Base-by-base conservation (phyloP, 2,888 invertebrate species). In the Hirtodrosophila cameraria region DNA sequence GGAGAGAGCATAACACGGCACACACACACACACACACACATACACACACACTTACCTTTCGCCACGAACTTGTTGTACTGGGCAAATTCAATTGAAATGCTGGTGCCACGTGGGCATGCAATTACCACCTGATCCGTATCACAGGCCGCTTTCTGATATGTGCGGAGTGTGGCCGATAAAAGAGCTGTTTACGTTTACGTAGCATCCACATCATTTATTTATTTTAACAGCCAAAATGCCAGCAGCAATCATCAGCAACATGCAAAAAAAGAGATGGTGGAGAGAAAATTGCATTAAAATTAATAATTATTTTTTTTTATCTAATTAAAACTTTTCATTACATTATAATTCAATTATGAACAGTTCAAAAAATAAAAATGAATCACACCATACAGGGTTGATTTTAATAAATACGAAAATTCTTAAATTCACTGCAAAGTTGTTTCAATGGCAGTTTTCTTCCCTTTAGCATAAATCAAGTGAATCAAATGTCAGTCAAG, bases 21-120 rank as follows among this genome's bases (percentile, higher is more conserved):
- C n/a, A n/a, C n/a, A n/a, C n/a, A n/a, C n/a, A n/a, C n/a, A n/a
- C n/a, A n/a, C n/a, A n/a, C n/a, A n/a, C n/a, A n/a, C n/a, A n/a
- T n/a, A n/a, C n/a, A n/a, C n/a, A n/a, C n/a, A n/a, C n/a, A 79
- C 88, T 88, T 80, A 90, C 90, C 90, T 86, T 88, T 89, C 43
- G 88, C 86, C 60, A 88, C 86, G 48, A 89, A 88, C 74, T 89
- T 89, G 79, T 90, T 90, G 78, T 97, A 97, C 90, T 96, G 96
- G 13, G 97, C 97, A 81, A 96, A 93, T 88, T 97, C 96, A 81
- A 98, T 96, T 84, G 95, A 95, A 89, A 99, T 97, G 86, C 96
- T 96, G 31, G 98, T 98, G 59, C 97, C 97, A 45, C 95, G 92
- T n/a, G 98, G 98, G 91, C 99, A 99, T 87, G 95, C 94, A 69